phyloP scores from a whole-genome alignment of 1,140 invertebrate species.

The Drosophila arizonae region DNA sequence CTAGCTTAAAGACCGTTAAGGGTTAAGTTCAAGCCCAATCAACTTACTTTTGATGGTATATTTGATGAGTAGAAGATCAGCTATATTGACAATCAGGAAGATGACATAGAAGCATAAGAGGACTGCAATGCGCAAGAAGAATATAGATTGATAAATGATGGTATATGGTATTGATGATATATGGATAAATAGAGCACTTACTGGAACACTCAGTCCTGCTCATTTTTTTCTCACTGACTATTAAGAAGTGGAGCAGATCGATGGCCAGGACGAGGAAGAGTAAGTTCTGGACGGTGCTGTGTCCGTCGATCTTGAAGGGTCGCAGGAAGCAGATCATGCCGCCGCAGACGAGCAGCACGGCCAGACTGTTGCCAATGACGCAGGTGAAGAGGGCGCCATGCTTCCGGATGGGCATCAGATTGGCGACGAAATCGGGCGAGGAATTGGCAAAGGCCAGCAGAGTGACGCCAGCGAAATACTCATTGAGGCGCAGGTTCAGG shows the following conservation, averaged over 20 bases:
- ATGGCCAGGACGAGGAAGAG: slow-evolving; percentile 41
- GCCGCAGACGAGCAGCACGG: slow-evolving; percentile 40
- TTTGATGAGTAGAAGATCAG: slow-evolving; percentile 36
- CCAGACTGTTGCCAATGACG: slow-evolving; percentile 24
- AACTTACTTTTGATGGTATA: slow-evolving; percentile 45
- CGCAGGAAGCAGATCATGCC: slow-evolving; percentile 49
- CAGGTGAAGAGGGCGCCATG: slow-evolving; percentile 17
- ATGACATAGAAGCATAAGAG: slow-evolving; percentile 28
- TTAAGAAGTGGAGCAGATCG: not conserved
- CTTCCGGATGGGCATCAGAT: slow-evolving; percentile 31
- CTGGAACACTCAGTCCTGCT: too few species aligned
- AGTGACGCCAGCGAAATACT: slow-evolving; percentile 52
- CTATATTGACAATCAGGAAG: slow-evolving; percentile 43
- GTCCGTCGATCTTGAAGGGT: slow-evolving; percentile 51
- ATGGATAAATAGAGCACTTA: not conserved
- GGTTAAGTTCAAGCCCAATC: too few species aligned
- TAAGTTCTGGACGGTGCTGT: slow-evolving; percentile 33
- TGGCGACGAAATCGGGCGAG: slow-evolving; percentile 46
- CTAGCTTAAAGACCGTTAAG: too few species aligned
- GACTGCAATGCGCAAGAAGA: slow-evolving; percentile 1
- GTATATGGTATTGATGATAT: too few species aligned
- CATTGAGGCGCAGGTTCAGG: slow-evolving; percentile 37
- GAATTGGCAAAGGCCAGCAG: slow-evolving; percentile 41
- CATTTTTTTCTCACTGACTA: not conserved
- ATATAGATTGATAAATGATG: too few species aligned